Base-by-base conservation (phyloP, 2,888 invertebrate species). In the Zele albiditarsus region DNA sequence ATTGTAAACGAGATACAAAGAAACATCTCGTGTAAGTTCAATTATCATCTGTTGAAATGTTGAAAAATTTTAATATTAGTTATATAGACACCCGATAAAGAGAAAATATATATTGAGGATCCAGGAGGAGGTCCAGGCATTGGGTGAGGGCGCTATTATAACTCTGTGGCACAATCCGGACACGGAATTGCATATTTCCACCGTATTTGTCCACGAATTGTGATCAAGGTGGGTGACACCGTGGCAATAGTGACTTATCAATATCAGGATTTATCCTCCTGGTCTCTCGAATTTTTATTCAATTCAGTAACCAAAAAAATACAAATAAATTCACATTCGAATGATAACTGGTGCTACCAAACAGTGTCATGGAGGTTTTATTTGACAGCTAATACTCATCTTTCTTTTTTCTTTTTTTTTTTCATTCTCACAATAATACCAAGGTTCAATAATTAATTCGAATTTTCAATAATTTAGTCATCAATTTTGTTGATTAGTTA, bases 331-430 rank as follows among this genome's bases (percentile, higher is more conserved):
- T 8, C 10, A 38, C 38, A 38, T 38, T 8, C 38, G 38, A 38
- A 38, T 38, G 12, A 38, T 38, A 38, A 38, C 8, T 38, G 38
- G 38, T 38, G 38, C 8, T 8, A 38, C 38, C 38, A 38, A 38
- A 4, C 38, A 38, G 12, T 38, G 12, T 8, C 38, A 38, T 62
- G 46, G 27, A 49, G 28, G 23, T 38, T 28, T n/a, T n/a, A 16
- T 72, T 53, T 72, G 72, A 72, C 72, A 72, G 63, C 63, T 73
- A 58, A 66, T 60, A 60, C 60, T 6, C 4, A 42, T 67, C 67
- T 46, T 73, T 68, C 58, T 66, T 73, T 38, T 31, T 25, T 33
- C 3, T 25, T 68, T n/a, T 38, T 23, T 67, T 49, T 38, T 12
- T 38, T 12, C 2, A 38, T 12, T 6, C 0, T 8, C 2, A 38